These are phyloP conservation scores for Germaria angustata DNA, from an alignment of 2,888 invertebrate genomes.

Conservation along the genomic window DNA sequence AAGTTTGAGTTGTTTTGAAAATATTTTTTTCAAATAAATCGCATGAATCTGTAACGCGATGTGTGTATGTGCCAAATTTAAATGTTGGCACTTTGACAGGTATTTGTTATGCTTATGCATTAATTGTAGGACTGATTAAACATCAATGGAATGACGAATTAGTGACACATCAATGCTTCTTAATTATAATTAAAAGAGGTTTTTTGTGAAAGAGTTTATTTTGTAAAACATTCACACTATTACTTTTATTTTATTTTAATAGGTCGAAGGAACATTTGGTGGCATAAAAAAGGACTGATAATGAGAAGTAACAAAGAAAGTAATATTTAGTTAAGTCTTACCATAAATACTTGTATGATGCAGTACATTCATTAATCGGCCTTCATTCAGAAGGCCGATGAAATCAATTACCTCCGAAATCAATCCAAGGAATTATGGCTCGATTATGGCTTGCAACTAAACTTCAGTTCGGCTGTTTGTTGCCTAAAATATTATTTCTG, in stretches of 20 bases:
- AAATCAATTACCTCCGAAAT: too few species aligned
- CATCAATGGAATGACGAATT: constrained; percentile 65
- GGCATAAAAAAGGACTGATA: background rate
- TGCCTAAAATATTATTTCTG: too few species aligned
- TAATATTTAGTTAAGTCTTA: too few species aligned
- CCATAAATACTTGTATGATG: too few species aligned
- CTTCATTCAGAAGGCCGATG: too few species aligned
- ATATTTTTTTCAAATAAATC: constrained; percentile 45
- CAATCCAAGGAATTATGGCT: too few species aligned
- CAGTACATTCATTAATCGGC: too few species aligned
- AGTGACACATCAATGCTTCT: constrained; percentile 60
- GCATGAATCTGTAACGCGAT: constrained; percentile 21
- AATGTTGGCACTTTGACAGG: constrained; percentile 65
- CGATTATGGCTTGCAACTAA: too few species aligned
- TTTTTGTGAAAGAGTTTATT: background rate
- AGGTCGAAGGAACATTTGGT: background rate
- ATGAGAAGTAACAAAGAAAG: background rate
- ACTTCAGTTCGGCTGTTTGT: too few species aligned
- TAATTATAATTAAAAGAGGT: constrained; percentile 36
- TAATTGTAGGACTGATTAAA: constrained; percentile 54
- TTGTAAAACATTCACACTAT: background rate
- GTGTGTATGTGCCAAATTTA: background rate
- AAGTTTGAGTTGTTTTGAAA: constrained; percentile 57
- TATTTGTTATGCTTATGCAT: constrained; percentile 47
- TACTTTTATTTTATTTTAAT: background rate